Percentiles rank a stretch among this genome's conserved stretches.
These are phyloP conservation scores for Diorhabda elongata DNA, from an alignment of 1,140 invertebrate species.

Conservation along the genomic window DNA sequence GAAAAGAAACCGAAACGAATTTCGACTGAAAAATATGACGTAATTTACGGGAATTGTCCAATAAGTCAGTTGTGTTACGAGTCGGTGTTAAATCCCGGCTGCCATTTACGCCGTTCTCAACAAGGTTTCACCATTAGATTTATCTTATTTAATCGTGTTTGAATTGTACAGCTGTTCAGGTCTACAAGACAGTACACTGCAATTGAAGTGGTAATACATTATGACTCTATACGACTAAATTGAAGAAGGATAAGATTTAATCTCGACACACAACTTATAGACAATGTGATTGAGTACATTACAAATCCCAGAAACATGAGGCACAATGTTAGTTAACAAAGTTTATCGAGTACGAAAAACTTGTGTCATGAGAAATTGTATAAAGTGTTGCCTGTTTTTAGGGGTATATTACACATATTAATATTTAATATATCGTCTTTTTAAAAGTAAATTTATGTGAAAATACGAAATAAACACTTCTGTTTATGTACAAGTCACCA, in stretches of 20 bases:
- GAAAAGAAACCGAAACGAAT: slow-evolving; percentile 14
- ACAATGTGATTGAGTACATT: background rate
- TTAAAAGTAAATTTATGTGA: too few relatives aligned
- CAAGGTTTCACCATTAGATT: slow-evolving; percentile 46
- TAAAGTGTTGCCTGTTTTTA: too few relatives aligned
- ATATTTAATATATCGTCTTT: too few relatives aligned
- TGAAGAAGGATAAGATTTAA: slow-evolving; percentile 26
- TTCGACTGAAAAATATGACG: slow-evolving; percentile 14
- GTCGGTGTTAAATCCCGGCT: slow-evolving; percentile 37
- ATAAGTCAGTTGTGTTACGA: slow-evolving; percentile 33
- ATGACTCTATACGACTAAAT: slow-evolving; percentile 38
- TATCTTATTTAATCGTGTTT: slow-evolving; percentile 44
- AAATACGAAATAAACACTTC: too few relatives aligned
- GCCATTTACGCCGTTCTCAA: slow-evolving; percentile 43
- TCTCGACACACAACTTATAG: background rate
- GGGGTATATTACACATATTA: too few relatives aligned
- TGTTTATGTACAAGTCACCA: too few relatives aligned
- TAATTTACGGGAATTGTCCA: slow-evolving; percentile 26
- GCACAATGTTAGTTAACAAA: too few relatives aligned
- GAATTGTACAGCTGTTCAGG: slow-evolving; percentile 40
- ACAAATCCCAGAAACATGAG: too few relatives aligned
- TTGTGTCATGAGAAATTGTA: too few relatives aligned
- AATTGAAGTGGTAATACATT: slow-evolving; percentile 34
- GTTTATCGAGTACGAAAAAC: too few relatives aligned
- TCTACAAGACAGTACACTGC: slow-evolving; percentile 40